Evolutionary conservation across 2,113 vertebrate species (phyloP).

Genomic region (Microcebus lehilahytsara): DNA sequence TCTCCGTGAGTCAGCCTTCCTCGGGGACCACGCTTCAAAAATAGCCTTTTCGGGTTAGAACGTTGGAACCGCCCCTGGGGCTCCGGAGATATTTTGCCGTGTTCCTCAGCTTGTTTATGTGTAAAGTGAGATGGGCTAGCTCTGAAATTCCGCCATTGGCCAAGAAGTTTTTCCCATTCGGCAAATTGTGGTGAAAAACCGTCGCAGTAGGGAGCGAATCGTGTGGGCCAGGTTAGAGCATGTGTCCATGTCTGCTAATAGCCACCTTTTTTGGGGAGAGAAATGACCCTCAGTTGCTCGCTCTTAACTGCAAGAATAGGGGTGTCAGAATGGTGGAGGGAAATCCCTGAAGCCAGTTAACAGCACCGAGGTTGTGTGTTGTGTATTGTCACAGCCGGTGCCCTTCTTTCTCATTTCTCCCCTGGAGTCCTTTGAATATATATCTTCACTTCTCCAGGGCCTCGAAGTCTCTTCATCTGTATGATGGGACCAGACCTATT

Average conservation of each 20-base stretch:
- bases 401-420: background rate
- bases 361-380: background rate
- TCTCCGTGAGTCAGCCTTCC: conserved; percentile 46
- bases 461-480: background rate
- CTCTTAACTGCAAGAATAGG: background rate
- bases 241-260: background rate
- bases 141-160: background rate
- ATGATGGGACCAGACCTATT: background rate
- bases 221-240: background rate
- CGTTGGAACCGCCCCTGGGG: background rate
- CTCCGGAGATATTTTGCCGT: background rate
- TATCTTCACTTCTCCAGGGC: background rate
- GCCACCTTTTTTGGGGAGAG: background rate
- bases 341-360: background rate
- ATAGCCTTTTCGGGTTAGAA: conserved; percentile 12
- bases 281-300: background rate
- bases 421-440: background rate
- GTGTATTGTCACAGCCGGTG: background rate
- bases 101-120: background rate
- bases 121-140: background rate
- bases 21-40: conserved; percentile 19
- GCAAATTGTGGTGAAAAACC: background rate
- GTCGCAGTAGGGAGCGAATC: background rate
- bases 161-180: background rate
- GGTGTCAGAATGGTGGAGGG: background rate